phyloP scores from a whole-genome alignment of 1,140 invertebrate genomes.

The Ceratina australensis region DNA sequence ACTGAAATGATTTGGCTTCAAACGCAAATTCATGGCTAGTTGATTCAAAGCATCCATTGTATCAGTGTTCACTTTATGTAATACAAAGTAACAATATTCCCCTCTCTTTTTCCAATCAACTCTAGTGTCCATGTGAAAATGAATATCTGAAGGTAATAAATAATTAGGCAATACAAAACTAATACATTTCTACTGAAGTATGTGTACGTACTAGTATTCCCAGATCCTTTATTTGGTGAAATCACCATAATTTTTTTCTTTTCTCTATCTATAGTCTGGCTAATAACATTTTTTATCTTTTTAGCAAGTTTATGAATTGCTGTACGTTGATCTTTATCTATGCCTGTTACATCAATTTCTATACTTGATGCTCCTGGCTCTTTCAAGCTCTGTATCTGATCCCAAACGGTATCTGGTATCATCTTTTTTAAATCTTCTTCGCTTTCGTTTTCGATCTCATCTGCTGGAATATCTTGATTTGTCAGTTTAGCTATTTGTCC shows the following conservation, averaged over 20 bases:
- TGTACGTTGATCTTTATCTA: slow-evolving; percentile 88
- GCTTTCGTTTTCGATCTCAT: slow-evolving; percentile 65
- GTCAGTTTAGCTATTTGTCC: slow-evolving; percentile 88
- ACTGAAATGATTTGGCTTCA: slow-evolving; percentile 84
- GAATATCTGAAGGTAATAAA: slow-evolving; percentile 49
- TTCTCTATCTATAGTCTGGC: slow-evolving; percentile 84
- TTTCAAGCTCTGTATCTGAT: slow-evolving; percentile 80
- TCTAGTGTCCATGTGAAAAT: slow-evolving; percentile 77
- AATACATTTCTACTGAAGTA: slow-evolving; percentile 6
- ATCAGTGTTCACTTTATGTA: slow-evolving; percentile 96
- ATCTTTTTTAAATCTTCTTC: slow-evolving; percentile 69
- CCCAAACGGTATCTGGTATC: slow-evolving; percentile 81
- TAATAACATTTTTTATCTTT: slow-evolving; percentile 81
- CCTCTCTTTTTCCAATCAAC: slow-evolving; percentile 81
- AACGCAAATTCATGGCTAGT: slow-evolving; percentile 80
- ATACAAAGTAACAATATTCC: slow-evolving; percentile 91
- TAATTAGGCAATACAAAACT: slow-evolving; percentile 11
- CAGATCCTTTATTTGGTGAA: slow-evolving; percentile 75
- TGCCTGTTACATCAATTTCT: slow-evolving; percentile 84
- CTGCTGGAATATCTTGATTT: slow-evolving; percentile 81
- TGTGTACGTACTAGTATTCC: slow-evolving; percentile 24
- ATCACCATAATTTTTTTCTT: slow-evolving; percentile 86
- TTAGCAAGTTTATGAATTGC: slow-evolving; percentile 89
- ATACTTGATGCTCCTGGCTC: slow-evolving; percentile 67
- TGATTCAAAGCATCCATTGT: slow-evolving; percentile 91